Conservation (phyloP, 2,888 invertebrate genomes). For the Callimorpha dominula region DNA sequence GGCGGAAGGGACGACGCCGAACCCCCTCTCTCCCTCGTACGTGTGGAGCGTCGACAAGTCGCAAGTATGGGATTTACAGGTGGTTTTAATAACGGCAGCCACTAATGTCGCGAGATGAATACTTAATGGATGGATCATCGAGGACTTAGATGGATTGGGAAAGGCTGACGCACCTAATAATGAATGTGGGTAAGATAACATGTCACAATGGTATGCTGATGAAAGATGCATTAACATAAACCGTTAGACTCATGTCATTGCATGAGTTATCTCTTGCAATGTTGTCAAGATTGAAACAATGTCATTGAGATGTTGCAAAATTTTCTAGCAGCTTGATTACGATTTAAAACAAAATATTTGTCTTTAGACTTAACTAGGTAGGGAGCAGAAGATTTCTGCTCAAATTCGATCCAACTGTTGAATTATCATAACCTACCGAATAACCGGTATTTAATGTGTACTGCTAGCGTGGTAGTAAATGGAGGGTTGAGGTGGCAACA, state of each 20-base stretch:
- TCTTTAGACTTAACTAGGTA: neutral
- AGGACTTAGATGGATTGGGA: constrained; percentile 71
- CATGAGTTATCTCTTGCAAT: neutral
- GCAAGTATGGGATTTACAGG: constrained; percentile 82
- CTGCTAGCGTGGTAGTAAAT: too few relatives aligned
- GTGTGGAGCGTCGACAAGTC: constrained; percentile 79
- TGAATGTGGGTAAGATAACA: constrained; percentile 52
- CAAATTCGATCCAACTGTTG: too few relatives aligned
- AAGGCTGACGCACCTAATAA: constrained; percentile 66
- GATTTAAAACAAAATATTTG: neutral
- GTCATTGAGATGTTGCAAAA: neutral
- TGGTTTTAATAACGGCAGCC: constrained; percentile 85
- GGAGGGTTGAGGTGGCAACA: too few relatives aligned
- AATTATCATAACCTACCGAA: too few relatives aligned
- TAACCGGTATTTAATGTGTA: too few relatives aligned
- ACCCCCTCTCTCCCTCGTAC: constrained; percentile 61
- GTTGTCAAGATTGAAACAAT: neutral
- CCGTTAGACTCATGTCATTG: neutral
- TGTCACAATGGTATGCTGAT: constrained; percentile 29
- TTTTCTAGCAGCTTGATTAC: neutral
- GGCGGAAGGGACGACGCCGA: constrained; percentile 74
- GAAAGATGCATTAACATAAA: constrained; percentile 7
- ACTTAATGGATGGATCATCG: constrained; percentile 82
- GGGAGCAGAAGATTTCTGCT: neutral
- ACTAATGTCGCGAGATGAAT: constrained; percentile 86